Conservation (phyloP, 2,797 vertebrate species). For the Sciurus carolinensis region DNA sequence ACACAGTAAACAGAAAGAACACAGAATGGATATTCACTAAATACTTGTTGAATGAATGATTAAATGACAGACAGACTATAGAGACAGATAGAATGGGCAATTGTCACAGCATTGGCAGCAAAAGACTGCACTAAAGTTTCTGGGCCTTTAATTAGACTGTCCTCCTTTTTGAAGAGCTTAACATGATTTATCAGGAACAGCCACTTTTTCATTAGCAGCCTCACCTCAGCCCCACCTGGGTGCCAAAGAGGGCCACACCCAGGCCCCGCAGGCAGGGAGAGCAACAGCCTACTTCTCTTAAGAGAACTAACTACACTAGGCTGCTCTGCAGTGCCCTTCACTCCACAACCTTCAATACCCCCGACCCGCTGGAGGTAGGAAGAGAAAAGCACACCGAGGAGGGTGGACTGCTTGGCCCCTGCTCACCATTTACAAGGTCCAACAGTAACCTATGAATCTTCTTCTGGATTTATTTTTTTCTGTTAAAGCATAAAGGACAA, state of each 20-base stretch:
- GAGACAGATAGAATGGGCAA: slow-evolving; percentile 7
- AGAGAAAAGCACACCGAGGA: neutral
- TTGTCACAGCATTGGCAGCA: neutral
- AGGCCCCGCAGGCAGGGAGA: neutral
- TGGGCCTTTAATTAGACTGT: slow-evolving; percentile 20
- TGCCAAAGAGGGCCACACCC: neutral
- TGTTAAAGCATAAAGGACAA: slow-evolving; percentile 70
- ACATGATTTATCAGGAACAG: neutral
- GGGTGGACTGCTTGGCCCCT: neutral
- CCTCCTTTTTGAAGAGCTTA: neutral
- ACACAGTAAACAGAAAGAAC: neutral
- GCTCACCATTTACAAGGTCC: neutral
- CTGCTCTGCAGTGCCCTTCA: neutral
- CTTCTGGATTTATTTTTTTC: slow-evolving; percentile 60
- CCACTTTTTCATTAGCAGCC: neutral
- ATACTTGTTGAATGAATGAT: neutral
- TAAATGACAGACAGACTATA: neutral
- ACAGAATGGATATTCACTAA: neutral
- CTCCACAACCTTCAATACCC: neutral
- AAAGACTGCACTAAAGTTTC: neutral
- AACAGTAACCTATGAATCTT: slow-evolving; percentile 57
- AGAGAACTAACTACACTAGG: neutral
- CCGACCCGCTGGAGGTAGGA: neutral
- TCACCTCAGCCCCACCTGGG: neutral
- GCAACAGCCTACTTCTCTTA: neutral